These are phyloP conservation scores for Mustela nigripes DNA, from an alignment of 2,113 vertebrate genomes.

Conservation along the genomic window DNA sequence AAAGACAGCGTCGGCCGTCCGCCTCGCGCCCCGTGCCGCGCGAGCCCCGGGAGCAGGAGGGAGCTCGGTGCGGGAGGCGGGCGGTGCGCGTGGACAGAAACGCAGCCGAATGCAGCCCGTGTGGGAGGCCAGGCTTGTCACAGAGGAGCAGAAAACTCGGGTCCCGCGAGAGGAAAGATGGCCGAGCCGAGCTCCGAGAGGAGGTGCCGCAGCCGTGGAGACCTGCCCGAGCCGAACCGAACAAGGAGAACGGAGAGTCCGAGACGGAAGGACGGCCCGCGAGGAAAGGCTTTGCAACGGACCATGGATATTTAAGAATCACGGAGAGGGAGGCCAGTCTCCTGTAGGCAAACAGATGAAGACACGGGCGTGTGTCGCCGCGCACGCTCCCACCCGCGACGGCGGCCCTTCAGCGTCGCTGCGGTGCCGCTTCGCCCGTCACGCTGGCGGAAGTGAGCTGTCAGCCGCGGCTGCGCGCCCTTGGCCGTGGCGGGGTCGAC, in stretches of 20 bases:
- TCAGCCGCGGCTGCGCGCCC: rapidly evolving
- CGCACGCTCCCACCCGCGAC: not conserved
- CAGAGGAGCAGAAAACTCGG: not conserved
- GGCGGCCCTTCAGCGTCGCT: not conserved
- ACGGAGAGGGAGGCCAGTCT: not conserved
- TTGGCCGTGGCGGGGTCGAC: too few species aligned
- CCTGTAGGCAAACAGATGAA: not conserved
- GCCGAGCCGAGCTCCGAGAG: not conserved
- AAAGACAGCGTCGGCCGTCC: not conserved
- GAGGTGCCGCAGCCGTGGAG: too few species aligned
- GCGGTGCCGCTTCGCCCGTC: not conserved
- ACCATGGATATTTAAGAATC: not conserved
- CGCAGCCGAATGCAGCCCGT: rapidly evolving
- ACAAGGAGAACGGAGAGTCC: too few species aligned
- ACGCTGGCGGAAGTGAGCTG: not conserved
- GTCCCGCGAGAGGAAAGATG: not conserved
- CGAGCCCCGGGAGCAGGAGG: not conserved
- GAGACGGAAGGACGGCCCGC: not conserved
- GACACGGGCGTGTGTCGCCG: too few species aligned
- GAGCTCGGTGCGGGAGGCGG: not conserved
- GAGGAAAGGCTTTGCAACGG: not conserved
- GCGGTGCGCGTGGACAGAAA: not conserved
- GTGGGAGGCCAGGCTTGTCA: not conserved
- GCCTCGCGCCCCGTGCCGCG: rapidly evolving
- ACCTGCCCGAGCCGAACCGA: not conserved